Conservation (phyloP, 2,797 vertebrate genomes). For the Cyprinodon diabolis region DNA sequence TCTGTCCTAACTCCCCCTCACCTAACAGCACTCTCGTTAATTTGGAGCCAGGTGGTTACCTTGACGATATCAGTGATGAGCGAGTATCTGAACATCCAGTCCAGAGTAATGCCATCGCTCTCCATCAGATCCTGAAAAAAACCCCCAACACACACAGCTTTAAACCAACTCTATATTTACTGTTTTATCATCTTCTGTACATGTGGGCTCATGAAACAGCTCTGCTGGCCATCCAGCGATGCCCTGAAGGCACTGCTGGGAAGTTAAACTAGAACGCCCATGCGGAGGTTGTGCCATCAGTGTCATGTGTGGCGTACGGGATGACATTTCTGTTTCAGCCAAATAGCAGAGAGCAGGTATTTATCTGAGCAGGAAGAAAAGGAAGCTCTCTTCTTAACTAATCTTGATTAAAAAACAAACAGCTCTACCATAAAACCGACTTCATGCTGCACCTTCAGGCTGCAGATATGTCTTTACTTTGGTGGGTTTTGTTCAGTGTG, state of each 20-base stretch:
- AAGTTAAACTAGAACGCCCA: not conserved
- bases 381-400: not conserved
- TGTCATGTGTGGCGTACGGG: not conserved
- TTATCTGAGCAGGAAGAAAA: not conserved
- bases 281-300: not conserved
- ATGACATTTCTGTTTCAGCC: not conserved
- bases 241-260: not conserved
- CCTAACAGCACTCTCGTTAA: not conserved
- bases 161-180: not conserved
- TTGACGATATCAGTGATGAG: conserved; percentile 92
- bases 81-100: conserved; percentile 96
- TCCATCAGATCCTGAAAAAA: conserved; percentile 89
- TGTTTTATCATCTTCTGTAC: not conserved
- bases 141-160: conserved; percentile 6
- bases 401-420: not conserved
- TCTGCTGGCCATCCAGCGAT: not conserved
- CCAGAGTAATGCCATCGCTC: conserved; percentile 91
- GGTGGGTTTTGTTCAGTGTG: not conserved
- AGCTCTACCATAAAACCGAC: not conserved
- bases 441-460: not conserved
- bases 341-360: not conserved
- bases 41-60: conserved; percentile 66
- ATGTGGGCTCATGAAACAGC: not conserved
- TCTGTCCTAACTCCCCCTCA: not conserved
- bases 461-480: not conserved